phyloP scores from a whole-genome alignment of 2,113 vertebrate species.

The Eptatretus burgeri region DNA sequence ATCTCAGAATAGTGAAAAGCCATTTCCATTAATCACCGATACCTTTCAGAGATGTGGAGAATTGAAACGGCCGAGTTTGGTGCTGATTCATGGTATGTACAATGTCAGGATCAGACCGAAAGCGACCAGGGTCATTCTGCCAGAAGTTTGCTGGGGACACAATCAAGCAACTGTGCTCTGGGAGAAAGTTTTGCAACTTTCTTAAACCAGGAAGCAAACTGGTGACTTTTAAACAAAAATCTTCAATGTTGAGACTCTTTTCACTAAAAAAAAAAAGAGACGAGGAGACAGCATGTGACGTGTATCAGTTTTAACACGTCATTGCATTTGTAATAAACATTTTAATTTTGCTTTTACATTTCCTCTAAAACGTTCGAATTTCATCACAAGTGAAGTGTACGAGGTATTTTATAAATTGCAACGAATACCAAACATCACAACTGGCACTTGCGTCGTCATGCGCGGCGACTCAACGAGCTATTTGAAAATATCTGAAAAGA shows the following conservation, averaged over 20 bases:
- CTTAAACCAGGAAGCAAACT: slow-evolving; percentile 56
- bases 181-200: slow-evolving; percentile 43
- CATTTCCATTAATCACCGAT: background rate
- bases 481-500: too few relatives aligned
- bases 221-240: slow-evolving; percentile 60
- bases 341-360: too few relatives aligned
- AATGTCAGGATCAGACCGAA: slow-evolving; percentile 52
- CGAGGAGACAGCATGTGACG: too few relatives aligned
- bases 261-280: too few relatives aligned
- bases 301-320: too few relatives aligned
- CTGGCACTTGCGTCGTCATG: too few relatives aligned
- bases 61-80: slow-evolving; percentile 70
- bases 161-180: slow-evolving; percentile 67
- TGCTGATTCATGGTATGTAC: slow-evolving; percentile 72
- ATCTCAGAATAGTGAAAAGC: background rate
- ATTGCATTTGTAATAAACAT: too few relatives aligned
- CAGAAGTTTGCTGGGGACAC: slow-evolving; percentile 88
- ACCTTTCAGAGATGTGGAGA: slow-evolving; percentile 76
- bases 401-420: too few relatives aligned
- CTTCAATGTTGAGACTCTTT: slow-evolving; percentile 29
- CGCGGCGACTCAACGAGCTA: too few relatives aligned
- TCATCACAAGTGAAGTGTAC: too few relatives aligned
- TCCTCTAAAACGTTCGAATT: too few relatives aligned
- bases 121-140: slow-evolving; percentile 69
- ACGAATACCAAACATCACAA: too few relatives aligned